Base-by-base conservation (phyloP, 2,888 invertebrate genomes). In the Sepiola atlantica region DNA sequence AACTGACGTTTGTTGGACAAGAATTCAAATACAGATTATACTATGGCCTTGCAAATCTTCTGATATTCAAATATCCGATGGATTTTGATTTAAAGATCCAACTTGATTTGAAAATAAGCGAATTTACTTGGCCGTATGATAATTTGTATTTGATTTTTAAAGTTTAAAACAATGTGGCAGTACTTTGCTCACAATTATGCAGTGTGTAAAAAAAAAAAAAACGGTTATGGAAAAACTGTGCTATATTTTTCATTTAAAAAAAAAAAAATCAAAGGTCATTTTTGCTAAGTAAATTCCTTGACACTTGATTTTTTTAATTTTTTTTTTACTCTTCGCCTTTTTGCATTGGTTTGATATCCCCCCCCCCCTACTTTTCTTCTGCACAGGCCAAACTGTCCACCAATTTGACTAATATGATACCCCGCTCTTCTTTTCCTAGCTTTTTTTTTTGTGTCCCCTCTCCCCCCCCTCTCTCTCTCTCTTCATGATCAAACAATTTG, bases 261-360 rank as follows among this genome's bases (percentile, higher is more conserved):
- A 77, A n/a, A 77, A 45, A 77, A n/a, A 77, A 77, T 77, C 77
- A 77, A 77, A n/a, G n/a, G 3, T 54, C 54, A 54, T 55, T 92
- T 92, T 92, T 55, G 55, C 45, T 45, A 92, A 92, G 55, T 92
- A 45, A 92, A 55, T 54, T 92, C 55, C 54, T 92, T 92, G 92
- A 92, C 16, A 55, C n/a, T 32, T 92, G 54, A 14, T 55, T 92
- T 54, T 54, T 91, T 91, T n/a, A n/a, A n/a, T 92, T 54, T 54
- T 92, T n/a, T 54, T 20, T 55, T 2, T 8, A 4, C 8, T 45
- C 8, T 45, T 45, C 8, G 2, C 8, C 8, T 45, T 54, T n/a
- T 92, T 92, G 77, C 77, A 77, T 77, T n/a, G 77, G 18, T 24
- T 61, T 61, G 3, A 61, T 21, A 12, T 61, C 10, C 21, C 61